Base-by-base conservation (phyloP, 2,797 vertebrate species). In the Alexandromys oeconomus region DNA sequence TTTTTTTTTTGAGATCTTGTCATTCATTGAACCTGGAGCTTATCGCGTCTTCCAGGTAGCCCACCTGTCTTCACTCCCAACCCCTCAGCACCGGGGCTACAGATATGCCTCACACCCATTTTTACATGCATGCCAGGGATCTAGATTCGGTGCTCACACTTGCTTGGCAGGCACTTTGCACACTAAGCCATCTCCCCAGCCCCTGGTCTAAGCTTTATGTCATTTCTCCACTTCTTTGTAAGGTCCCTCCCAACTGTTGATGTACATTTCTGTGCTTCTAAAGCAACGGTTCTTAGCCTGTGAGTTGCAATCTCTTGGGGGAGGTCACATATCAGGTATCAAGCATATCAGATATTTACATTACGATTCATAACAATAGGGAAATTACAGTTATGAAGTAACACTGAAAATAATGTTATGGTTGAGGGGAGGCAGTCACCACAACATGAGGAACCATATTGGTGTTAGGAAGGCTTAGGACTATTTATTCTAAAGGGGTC, bases 241-340 rank as follows among this genome's bases (percentile, higher is more conserved):
- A 40, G 46, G 0, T 43, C 82, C 73, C 27, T 84, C 54, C 77
- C 21, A 14, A 5, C 2, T 29, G 82, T 1, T 37, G 13, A 81
- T 27, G 1, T 5, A 2, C 3, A 0, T 40, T 5, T 61, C 73
- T n/a, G 3, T 0, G 27, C 25, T 19, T 40, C 69, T 43, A 87
- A 76, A 14, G 15, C 37, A 74, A 27, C 6, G 23, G 37, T 74
- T 74, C 23, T 74, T 11, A 74, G 13, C 71, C 37, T 43, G 37
- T 74, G 71, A 23, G 37, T 43, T 27, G 71, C 10, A 11, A 43
- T 12, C 11, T 23, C 37, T 25, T 43, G 25, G 23, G 11, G 23
- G 57, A 8, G 23, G 40, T 74, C 21, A 40, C 40, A 27, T 43
- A 43, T 74, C 21, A 25, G 71, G 25, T 74, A 74, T 13, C 37